Percentiles rank a stretch among this genome's conserved stretches.
phyloP scores from a whole-genome alignment of 2,888 invertebrate genomes.

The Athetis lepigone region DNA sequence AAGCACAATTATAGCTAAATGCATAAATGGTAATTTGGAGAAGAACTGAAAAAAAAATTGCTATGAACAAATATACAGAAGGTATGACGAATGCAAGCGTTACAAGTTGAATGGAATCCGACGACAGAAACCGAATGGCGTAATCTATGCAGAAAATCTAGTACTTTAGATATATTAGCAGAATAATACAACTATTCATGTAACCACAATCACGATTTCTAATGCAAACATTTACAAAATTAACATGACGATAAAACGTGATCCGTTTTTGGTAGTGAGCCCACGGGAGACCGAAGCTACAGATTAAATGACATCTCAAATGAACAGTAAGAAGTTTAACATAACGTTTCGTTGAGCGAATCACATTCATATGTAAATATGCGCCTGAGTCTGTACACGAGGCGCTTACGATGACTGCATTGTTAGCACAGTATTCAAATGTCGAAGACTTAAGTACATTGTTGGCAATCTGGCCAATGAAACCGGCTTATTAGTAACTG shows the following conservation, averaged over 20 bases:
- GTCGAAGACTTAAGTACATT: conserved; percentile 49
- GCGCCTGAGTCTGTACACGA: conserved; percentile 58
- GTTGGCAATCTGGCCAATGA: conserved; percentile 51
- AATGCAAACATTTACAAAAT: conserved; percentile 37
- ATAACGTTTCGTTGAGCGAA: conserved; percentile 66
- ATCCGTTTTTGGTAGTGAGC: conserved; percentile 28
- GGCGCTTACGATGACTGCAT: conserved; percentile 56
- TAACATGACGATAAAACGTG: conserved; percentile 35
- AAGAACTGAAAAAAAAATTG: neutral
- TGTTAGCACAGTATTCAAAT: conserved; percentile 57
- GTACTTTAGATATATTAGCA: neutral
- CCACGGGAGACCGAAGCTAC: conserved; percentile 41
- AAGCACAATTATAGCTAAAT: neutral
- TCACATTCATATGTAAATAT: conserved; percentile 76
- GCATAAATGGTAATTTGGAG: neutral
- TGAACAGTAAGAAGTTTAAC: conserved; percentile 68
- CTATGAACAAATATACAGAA: neutral
- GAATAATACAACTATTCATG: neutral
- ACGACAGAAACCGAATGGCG: neutral
- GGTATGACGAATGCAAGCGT: neutral
- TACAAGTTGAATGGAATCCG: neutral
- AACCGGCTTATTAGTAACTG: conserved; percentile 36
- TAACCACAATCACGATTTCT: conserved; percentile 9
- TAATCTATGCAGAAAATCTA: neutral
- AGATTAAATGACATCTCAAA: conserved; percentile 54